Conservation (phyloP, 2,113 vertebrate genomes). For the Pelecanoides urinatrix region DNA sequence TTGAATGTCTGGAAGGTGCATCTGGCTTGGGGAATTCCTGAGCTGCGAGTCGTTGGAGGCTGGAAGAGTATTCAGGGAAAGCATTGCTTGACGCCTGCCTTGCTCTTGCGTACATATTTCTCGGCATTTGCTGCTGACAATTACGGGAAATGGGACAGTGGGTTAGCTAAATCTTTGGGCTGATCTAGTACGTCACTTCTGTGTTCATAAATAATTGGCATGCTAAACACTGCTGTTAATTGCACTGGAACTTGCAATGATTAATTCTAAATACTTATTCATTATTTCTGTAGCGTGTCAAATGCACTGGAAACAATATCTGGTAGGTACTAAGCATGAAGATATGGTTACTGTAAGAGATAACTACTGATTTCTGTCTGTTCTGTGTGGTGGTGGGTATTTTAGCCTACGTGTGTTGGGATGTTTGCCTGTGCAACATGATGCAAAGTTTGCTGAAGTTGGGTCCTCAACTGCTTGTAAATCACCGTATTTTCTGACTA, state of each 20-base stretch:
- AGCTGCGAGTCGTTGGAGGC: not conserved
- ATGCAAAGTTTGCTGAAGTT: not conserved
- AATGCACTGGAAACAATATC: slow-evolving; percentile 4
- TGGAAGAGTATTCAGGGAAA: not conserved
- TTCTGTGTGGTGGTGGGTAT: not conserved
- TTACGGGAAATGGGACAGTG: not conserved
- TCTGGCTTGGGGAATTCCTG: not conserved
- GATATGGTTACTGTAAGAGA: not conserved
- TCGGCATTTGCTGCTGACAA: not conserved
- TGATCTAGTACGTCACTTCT: not conserved
- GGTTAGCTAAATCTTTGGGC: not conserved
- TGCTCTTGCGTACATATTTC: not conserved
- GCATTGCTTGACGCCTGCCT: not conserved
- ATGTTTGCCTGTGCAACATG: not conserved
- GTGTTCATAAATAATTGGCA: not conserved
- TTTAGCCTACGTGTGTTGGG: not conserved
- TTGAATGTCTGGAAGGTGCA: not conserved
- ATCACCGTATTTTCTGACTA: not conserved
- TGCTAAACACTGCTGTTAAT: slow-evolving; percentile 20
- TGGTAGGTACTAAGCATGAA: not conserved
- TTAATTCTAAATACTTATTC: slow-evolving; percentile 30
- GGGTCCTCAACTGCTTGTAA: not conserved
- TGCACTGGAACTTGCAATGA: not conserved
- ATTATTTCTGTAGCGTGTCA: not conserved
- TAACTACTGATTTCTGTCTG: not conserved